These are phyloP conservation scores for Steatocranus sp. DNA, from an alignment of 2,797 vertebrate species.

Conservation along the genomic window DNA sequence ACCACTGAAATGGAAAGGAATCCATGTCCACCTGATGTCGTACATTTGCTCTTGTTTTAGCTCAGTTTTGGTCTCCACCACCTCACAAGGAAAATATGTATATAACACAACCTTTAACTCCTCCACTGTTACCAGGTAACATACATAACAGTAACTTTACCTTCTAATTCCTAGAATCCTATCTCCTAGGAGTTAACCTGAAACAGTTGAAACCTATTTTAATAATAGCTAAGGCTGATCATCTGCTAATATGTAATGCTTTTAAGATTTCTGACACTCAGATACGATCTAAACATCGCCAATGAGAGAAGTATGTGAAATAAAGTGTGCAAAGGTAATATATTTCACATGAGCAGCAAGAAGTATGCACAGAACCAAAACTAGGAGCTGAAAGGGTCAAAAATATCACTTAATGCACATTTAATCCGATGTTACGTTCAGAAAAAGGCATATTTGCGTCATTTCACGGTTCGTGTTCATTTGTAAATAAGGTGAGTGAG, in stretches of 20 bases:
- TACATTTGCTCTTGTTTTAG: background rate
- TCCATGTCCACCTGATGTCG: background rate
- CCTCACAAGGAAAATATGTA: background rate
- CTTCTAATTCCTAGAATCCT: background rate
- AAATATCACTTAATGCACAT: background rate
- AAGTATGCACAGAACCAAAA: background rate
- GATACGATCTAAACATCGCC: background rate
- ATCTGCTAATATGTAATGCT: background rate
- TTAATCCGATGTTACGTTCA: background rate
- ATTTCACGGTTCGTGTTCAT: background rate
- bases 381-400: background rate
- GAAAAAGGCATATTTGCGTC: background rate
- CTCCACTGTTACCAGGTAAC: background rate
- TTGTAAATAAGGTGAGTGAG: background rate
- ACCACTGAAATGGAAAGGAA: background rate
- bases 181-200: background rate
- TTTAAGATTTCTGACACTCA: background rate
- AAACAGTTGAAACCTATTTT: background rate
- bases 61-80: background rate
- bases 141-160: background rate
- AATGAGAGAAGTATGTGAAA: background rate
- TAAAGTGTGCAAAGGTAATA: background rate
- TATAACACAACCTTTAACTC: background rate
- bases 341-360: background rate
- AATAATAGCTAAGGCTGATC: background rate